A percentile compares a stretch with the other conserved stretches of the same genome.
These are phyloP conservation scores for Reticulitermes lucifugus DNA, from an alignment of 2,888 invertebrate genomes.

Conservation along the genomic window DNA sequence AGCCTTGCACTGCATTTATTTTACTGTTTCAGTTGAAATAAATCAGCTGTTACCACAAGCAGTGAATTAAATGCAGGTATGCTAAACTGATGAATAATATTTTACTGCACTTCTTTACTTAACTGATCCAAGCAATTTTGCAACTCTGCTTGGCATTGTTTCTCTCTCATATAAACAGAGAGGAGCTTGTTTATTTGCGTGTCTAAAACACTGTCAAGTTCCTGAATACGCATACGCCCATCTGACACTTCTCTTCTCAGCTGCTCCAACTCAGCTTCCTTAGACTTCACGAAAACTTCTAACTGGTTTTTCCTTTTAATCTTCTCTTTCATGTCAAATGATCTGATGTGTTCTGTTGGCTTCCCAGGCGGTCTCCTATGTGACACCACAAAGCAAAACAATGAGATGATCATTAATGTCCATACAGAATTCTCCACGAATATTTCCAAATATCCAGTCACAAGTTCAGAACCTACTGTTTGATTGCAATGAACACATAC, in stretches of 20 bases:
- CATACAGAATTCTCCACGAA: no score
- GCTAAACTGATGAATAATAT: no score
- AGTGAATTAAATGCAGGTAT: no score
- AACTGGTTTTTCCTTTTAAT: not conserved
- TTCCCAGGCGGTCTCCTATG: conserved; percentile 1
- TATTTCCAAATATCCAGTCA: no score
- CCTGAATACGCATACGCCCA: not conserved
- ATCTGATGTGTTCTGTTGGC: not conserved
- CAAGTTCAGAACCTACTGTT: not conserved
- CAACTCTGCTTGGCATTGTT: not conserved
- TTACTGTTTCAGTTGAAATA: no score
- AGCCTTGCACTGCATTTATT: no score
- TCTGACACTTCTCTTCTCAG: not conserved
- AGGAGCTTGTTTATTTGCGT: not conserved
- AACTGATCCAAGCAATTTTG: not conserved
- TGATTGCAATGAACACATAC: no score
- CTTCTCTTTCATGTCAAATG: not conserved
- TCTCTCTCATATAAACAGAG: not conserved
- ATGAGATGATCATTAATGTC: no score
- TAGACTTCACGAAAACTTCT: not conserved
- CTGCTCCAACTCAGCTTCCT: not conserved
- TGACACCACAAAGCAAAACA: not conserved
- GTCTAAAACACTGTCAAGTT: not conserved
- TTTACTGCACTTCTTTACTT: no score
- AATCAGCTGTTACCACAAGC: no score